These are phyloP conservation scores for Aphelocoma californica DNA, from an alignment of 2,797 vertebrate species.

Conservation along the genomic window DNA sequence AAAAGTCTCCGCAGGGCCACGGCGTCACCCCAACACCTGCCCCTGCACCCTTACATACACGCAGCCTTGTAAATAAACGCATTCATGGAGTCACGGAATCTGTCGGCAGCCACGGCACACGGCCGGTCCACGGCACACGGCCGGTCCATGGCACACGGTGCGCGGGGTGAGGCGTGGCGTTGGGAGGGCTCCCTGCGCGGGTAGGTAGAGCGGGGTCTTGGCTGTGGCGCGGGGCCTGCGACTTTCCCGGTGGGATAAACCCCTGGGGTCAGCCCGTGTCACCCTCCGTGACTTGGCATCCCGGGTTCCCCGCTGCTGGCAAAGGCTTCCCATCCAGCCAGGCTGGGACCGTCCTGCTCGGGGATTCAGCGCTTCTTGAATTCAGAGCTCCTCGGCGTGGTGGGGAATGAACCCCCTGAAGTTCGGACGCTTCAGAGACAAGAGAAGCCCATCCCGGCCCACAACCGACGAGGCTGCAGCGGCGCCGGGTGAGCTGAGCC, in stretches of 20 bases:
- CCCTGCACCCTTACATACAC: not conserved
- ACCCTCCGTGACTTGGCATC: not conserved
- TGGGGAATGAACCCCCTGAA: not conserved
- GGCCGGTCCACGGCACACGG: not conserved
- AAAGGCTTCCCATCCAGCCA: not conserved
- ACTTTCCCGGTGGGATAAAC: no score
- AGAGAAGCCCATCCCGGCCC: fast-evolving
- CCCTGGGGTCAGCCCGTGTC: not conserved
- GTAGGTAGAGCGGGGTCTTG: not conserved
- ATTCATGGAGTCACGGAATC: fast-evolving
- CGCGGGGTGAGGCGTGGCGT: not conserved
- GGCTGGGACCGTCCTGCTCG: not conserved
- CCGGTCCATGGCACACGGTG: not conserved
- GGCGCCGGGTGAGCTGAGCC: not conserved
- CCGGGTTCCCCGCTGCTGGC: not conserved
- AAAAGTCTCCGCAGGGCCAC: not conserved
- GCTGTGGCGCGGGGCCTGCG: not conserved
- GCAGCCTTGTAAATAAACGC: not conserved
- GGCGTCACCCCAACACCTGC: not conserved
- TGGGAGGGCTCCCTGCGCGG: not conserved
- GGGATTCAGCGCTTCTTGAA: not conserved
- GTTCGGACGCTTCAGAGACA: not conserved
- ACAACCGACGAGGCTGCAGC: not conserved
- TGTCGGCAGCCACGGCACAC: not conserved
- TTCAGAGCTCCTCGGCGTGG: not conserved